Evolutionary conservation across 53 echinoderm and acorn worm species (phyloP).

Genomic region (Astropecten irregularis): DNA sequence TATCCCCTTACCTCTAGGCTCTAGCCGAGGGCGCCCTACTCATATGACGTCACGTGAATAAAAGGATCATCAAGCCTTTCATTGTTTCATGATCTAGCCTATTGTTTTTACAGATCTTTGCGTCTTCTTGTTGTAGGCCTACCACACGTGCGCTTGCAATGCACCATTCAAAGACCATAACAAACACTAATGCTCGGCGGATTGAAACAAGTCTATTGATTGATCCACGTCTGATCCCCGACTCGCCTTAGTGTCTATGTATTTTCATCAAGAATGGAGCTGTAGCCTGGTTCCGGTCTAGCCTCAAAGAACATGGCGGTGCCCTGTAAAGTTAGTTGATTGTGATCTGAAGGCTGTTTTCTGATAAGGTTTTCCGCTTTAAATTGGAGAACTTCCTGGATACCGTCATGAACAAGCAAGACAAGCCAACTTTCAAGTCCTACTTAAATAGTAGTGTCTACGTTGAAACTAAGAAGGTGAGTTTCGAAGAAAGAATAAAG

Average conservation of each 20-base stretch:
- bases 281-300: slow-evolving; percentile 1
- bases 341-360: not conserved
- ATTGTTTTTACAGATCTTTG: no score
- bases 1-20: no score
- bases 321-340: not conserved
- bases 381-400: slow-evolving; percentile 34
- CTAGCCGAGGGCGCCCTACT: no score
- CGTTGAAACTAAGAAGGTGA: slow-evolving; percentile 35
- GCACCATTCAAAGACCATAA: not conserved
- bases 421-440: slow-evolving; percentile 49
- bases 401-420: slow-evolving; percentile 43
- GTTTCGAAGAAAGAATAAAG: not conserved
- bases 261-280: no score
- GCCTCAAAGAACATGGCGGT: slow-evolving; percentile 39
- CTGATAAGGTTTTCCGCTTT: slow-evolving; percentile 49
- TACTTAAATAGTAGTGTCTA: slow-evolving; percentile 50
- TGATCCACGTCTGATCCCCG: no score
- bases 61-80: no score
- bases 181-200: not conserved
- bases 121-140: no score
- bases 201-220: not conserved
- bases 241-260: no score
- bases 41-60: no score
- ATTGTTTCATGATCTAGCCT: no score
- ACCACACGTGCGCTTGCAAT: not conserved